Conservation (phyloP, 2,888 invertebrate genomes). For the Boloria selene region DNA sequence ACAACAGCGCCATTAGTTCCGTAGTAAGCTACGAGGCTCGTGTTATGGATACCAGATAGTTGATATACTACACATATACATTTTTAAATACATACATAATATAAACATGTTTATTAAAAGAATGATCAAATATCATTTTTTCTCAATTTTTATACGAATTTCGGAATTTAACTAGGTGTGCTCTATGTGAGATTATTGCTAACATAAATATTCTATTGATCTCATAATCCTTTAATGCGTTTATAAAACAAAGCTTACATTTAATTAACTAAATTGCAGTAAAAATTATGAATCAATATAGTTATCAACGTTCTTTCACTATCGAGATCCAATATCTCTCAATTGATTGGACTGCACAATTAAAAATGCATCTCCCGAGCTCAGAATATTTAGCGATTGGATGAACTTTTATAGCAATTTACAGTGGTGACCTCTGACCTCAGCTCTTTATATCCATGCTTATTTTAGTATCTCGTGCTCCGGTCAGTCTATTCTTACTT, state of each 20-base stretch:
- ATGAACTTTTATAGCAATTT: slow-evolving; percentile 21
- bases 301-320: slow-evolving; percentile 1
- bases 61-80: no score
- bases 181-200: no score
- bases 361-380: slow-evolving; percentile 17
- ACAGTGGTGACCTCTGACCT: slow-evolving; percentile 7
- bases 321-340: slow-evolving; percentile 1
- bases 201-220: no score
- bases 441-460: background rate
- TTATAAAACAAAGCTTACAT: background rate
- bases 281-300: background rate
- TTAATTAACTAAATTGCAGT: background rate
- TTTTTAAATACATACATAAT: no score
- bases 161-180: no score
- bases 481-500: background rate
- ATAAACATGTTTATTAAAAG: no score
- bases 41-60: no score
- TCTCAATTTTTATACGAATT: no score
- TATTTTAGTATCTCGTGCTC: background rate
- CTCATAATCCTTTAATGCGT: background rate
- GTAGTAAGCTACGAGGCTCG: no score
- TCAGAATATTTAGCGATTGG: slow-evolving; percentile 1
- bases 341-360: slow-evolving; percentile 16
- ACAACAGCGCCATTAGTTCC: no score
- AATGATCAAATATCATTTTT: no score